Conservation (phyloP, 2,797 vertebrate species). For the Phrynocephalus vlangalii region DNA sequence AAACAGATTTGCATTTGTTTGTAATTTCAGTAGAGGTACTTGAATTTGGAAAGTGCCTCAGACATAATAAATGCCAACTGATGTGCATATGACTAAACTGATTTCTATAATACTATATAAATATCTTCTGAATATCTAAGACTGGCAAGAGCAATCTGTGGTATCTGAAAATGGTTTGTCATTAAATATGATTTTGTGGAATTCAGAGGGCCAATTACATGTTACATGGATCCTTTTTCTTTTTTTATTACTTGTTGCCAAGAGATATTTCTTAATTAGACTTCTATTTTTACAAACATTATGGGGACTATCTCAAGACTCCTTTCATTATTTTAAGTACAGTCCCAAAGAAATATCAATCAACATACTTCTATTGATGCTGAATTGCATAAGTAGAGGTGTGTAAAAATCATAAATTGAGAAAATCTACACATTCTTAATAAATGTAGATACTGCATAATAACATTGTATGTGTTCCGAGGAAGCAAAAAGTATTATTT, state of each 20-base stretch:
- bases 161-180: neutral
- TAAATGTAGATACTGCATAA: neutral
- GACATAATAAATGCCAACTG: slow-evolving; percentile 3
- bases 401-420: neutral
- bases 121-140: neutral
- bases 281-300: neutral
- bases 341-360: neutral
- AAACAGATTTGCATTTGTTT: neutral
- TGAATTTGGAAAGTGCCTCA: neutral
- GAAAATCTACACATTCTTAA: neutral
- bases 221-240: neutral
- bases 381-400: neutral
- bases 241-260: slow-evolving; percentile 23
- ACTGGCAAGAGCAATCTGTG: neutral
- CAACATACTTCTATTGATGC: neutral
- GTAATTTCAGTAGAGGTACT: neutral
- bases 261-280: slow-evolving; percentile 16
- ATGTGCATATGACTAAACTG: neutral
- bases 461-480: neutral
- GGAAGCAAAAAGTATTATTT: neutral
- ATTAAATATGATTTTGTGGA: slow-evolving; percentile 8
- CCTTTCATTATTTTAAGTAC: neutral
- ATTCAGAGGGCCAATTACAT: slow-evolving; percentile 8
- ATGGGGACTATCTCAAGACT: neutral
- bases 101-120: neutral